Conservation (phyloP, 2,888 invertebrate genomes). For the Hypena proboscidalis region DNA sequence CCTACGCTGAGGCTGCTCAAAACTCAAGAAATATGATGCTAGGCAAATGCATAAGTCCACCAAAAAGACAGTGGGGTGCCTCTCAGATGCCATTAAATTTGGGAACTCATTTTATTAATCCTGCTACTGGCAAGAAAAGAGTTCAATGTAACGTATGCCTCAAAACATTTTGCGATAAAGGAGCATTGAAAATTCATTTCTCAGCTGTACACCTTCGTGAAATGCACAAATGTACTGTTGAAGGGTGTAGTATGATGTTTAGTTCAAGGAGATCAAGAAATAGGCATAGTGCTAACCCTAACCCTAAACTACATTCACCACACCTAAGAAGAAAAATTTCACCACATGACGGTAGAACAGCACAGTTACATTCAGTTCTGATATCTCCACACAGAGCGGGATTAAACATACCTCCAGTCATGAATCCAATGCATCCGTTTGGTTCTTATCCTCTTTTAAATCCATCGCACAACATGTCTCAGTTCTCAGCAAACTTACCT, state of each 20-base stretch:
- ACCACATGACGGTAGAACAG: constrained; percentile 96
- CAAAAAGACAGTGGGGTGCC: constrained; percentile 92
- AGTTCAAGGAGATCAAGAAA: constrained; percentile 98
- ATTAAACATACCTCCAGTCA: constrained; percentile 87
- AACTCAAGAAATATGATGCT: constrained; percentile 81
- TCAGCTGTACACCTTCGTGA: constrained; percentile 99
- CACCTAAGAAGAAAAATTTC: constrained; percentile 97
- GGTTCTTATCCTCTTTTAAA: constrained; percentile 92
- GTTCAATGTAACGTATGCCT: constrained; percentile 99
- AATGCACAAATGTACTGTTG: constrained; percentile 99
- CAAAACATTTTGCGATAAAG: constrained; percentile 99
- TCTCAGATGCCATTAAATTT: constrained; percentile 91
- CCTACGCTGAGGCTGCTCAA: constrained; percentile 64
- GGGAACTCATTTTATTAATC: constrained; percentile 96
- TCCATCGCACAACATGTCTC: constrained; percentile 88
- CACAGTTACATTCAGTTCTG: constrained; percentile 93
- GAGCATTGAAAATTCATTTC: constrained; percentile 99
- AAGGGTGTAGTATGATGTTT: constrained; percentile 99
- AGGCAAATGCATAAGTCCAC: constrained; percentile 89
- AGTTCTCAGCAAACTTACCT: constrained; percentile 77
- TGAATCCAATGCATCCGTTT: constrained; percentile 91
- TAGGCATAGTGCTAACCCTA: constrained; percentile 98
- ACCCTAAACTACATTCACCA: constrained; percentile 98
- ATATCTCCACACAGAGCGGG: constrained; percentile 89
- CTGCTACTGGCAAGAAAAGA: constrained; percentile 97